Evolutionary conservation across 2,888 invertebrate genomes (phyloP), one percentile per base, ranked within the genome.

Genomic region (Eupsilia transversa): DNA sequence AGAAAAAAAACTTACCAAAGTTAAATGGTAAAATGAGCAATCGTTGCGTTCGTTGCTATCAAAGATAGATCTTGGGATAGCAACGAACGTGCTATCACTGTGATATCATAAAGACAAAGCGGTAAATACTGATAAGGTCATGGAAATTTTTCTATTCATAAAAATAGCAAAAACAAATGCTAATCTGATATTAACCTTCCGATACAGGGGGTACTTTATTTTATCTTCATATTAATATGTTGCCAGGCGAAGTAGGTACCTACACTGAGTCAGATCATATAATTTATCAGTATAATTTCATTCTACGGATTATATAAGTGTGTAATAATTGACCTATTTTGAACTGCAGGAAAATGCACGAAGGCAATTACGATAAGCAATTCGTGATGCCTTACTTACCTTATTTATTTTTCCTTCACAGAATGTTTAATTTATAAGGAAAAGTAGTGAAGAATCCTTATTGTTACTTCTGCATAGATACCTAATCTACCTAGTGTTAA

Each of bases 121-220:
- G 14, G 27, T 41, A 63, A 52, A 46, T 52, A 49, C 60, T 59
- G 70, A 76, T 81, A 81, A 46, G 43, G 27, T 27, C 54, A 56
- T 60, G 71, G 60, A 77, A 82, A 68, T 61, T 77, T 79, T 80
- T 64, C 72, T 72, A 65, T 68, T 78, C 4, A 60, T 65, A 52
- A 77, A 41, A 56, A 72, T 46, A 49, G 33, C 17, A 65, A 65
- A 77, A 57, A 82, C 33, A 77, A 64, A 52, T 10, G 12, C n/a
- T 82, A 35, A 82, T 78, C 83, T 49, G 57, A 72, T 60, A 79
- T 41, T 46, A 56, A 46, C 57, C 64, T 60, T 72, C n/a, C 43
- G 60, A 77, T 83, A 78, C 52, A 60, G 83, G 80, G 72, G 69
- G 65, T 78, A 78, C n/a, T 69, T 77, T 33, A 1, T 66, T n/a